These are phyloP conservation scores for Idaea biselata DNA, from an alignment of 2,888 invertebrate genomes.

Conservation along the genomic window DNA sequence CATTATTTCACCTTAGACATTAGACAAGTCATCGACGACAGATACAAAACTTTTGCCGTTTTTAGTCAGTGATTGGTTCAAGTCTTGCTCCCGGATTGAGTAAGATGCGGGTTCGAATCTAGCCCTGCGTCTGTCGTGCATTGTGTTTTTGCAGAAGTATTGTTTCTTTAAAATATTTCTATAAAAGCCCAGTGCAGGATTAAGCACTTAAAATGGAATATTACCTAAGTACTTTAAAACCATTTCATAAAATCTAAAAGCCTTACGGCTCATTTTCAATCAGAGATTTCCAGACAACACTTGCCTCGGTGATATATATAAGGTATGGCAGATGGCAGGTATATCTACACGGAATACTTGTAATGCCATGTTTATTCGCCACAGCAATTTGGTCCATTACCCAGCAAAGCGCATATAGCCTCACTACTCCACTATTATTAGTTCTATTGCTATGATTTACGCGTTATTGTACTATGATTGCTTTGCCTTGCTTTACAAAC, in stretches of 20 bases:
- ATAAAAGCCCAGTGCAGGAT: too few species aligned
- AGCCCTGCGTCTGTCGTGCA: too few species aligned
- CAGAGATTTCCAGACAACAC: not conserved
- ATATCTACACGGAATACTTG: not conserved
- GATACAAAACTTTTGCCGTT: too few species aligned
- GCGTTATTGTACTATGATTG: conserved; percentile 17
- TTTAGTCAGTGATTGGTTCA: too few species aligned
- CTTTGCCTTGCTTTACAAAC: not conserved
- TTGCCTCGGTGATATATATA: not conserved
- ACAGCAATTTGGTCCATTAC: conserved; percentile 1
- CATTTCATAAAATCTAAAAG: not conserved
- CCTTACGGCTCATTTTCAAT: not conserved
- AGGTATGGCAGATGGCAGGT: too few species aligned
- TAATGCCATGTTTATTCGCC: not conserved
- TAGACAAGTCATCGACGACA: too few species aligned
- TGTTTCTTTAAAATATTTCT: too few species aligned
- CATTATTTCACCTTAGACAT: not conserved
- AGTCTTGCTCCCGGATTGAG: too few species aligned
- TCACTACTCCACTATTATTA: conserved; percentile 19
- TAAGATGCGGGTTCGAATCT: too few species aligned
- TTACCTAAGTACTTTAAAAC: not conserved
- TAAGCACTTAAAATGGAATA: too few species aligned
- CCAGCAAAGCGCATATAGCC: conserved; percentile 35
- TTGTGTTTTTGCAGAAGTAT: too few species aligned
- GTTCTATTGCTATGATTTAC: conserved; percentile 41